These are phyloP conservation scores for Lepeophtheirus salmonis DNA, from an alignment of 1,140 invertebrate genomes.

Conservation along the genomic window DNA sequence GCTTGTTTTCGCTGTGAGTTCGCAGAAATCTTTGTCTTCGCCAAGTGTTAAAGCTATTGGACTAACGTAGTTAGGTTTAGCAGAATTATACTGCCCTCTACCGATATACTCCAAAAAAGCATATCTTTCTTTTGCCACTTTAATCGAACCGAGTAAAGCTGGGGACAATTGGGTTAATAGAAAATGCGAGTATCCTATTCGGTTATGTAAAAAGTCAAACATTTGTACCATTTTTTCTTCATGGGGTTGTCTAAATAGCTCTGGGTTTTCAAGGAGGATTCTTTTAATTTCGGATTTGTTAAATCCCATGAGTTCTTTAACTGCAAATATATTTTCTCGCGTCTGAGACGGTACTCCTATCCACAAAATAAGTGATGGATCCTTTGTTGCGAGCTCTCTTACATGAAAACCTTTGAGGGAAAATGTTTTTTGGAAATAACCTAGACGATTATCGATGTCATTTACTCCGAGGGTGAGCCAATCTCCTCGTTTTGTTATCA, in stretches of 20 bases:
- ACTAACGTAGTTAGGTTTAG: conserved; percentile 2
- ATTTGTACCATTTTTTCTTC: neutral
- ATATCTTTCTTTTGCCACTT: neutral
- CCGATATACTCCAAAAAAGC: neutral
- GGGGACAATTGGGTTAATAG: neutral
- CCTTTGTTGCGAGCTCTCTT: neutral
- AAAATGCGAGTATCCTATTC: neutral
- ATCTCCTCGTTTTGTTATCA: neutral
- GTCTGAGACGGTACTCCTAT: neutral
- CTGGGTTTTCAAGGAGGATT: neutral
- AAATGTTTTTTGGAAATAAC: neutral
- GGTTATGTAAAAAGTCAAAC: conserved; percentile 1
- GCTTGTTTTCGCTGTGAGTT: neutral
- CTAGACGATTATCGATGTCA: neutral
- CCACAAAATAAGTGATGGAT: neutral
- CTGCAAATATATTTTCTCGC: neutral
- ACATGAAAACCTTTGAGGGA: neutral
- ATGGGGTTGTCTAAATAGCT: neutral
- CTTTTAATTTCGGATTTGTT: neutral
- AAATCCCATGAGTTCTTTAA: conserved; percentile 1
- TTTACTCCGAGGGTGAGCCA: neutral
- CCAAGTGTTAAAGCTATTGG: neutral
- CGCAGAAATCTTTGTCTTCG: neutral
- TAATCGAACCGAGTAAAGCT: neutral
- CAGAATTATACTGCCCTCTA: neutral